phyloP scores from a whole-genome alignment of 2,113 vertebrate species.

The Chinchilla lanigera region DNA sequence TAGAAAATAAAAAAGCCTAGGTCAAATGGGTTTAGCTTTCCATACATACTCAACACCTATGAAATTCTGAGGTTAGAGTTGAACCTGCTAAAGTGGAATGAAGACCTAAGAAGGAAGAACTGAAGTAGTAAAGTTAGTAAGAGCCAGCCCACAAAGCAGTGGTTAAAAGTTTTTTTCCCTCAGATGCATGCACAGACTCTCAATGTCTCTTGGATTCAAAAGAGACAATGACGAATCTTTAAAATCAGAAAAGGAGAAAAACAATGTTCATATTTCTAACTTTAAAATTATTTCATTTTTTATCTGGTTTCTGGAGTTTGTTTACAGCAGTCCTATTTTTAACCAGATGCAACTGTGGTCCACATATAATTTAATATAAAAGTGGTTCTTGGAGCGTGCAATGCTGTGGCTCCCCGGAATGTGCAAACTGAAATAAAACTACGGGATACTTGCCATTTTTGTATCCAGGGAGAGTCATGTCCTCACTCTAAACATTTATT shows the following conservation, averaged over 20 bases:
- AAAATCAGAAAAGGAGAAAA: background rate
- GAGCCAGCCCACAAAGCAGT: background rate
- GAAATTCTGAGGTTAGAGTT: background rate
- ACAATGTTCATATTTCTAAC: background rate
- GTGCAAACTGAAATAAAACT: constrained; percentile 29
- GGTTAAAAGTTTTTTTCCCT: background rate
- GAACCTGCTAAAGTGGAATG: constrained; percentile 1
- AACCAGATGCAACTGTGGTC: background rate
- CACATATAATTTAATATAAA: background rate
- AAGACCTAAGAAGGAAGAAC: background rate
- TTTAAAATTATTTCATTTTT: constrained; percentile 35
- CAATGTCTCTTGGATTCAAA: background rate
- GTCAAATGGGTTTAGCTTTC: constrained; percentile 3
- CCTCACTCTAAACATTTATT: background rate
- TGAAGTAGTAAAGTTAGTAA: constrained; percentile 12
- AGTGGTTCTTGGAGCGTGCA: background rate
- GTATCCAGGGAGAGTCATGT: background rate
- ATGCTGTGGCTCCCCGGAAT: background rate
- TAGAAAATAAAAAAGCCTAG: background rate
- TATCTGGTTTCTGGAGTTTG: background rate
- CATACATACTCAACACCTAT: background rate
- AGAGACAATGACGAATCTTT: background rate
- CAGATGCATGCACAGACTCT: background rate
- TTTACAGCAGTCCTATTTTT: background rate
- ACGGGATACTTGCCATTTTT: background rate